phyloP scores from a whole-genome alignment of 1,140 invertebrate genomes.

The Sitophilus oryzae region DNA sequence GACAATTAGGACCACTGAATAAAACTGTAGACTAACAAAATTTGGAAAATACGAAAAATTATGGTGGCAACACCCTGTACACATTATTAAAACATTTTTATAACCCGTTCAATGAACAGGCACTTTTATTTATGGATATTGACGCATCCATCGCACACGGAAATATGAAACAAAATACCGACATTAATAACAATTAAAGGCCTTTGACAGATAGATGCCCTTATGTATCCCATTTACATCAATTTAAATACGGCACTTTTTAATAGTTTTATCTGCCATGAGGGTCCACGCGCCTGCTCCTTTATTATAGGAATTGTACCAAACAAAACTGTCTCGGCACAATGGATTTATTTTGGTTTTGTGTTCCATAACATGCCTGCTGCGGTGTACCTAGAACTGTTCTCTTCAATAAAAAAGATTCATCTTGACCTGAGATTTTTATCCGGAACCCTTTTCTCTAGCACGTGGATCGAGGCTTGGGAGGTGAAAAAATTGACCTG shows the following conservation, averaged over 20 bases:
- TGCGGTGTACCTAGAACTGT: slow-evolving; percentile 18
- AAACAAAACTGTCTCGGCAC: slow-evolving; percentile 16
- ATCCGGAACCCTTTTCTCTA: slow-evolving; percentile 15
- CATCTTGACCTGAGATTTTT: slow-evolving; percentile 22
- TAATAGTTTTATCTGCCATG: slow-evolving; percentile 25
- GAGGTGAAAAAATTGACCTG: slow-evolving; percentile 4
- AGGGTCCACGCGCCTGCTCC: slow-evolving; percentile 20
- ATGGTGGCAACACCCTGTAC: too few relatives aligned
- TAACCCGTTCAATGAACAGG: too few relatives aligned
- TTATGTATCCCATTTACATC: slow-evolving; percentile 28
- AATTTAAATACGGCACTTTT: slow-evolving; percentile 23
- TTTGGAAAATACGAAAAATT: too few relatives aligned
- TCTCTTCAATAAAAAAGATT: slow-evolving; percentile 21
- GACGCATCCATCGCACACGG: neutral
- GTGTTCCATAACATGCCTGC: slow-evolving; percentile 9
- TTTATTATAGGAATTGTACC: slow-evolving; percentile 22
- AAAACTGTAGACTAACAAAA: too few relatives aligned
- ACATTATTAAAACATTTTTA: too few relatives aligned
- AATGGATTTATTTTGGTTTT: slow-evolving; percentile 22
- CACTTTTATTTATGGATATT: neutral
- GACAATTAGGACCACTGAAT: too few relatives aligned
- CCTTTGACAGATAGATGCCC: slow-evolving; percentile 24
- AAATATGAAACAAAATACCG: slow-evolving; percentile 15
- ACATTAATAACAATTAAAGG: slow-evolving; percentile 26
- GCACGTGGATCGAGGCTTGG: slow-evolving; percentile 7